Percentiles rank a stretch among this genome's conserved stretches.
Evolutionary conservation across 2,113 vertebrate species (phyloP).

Genomic region (Colaptes auratus): DNA sequence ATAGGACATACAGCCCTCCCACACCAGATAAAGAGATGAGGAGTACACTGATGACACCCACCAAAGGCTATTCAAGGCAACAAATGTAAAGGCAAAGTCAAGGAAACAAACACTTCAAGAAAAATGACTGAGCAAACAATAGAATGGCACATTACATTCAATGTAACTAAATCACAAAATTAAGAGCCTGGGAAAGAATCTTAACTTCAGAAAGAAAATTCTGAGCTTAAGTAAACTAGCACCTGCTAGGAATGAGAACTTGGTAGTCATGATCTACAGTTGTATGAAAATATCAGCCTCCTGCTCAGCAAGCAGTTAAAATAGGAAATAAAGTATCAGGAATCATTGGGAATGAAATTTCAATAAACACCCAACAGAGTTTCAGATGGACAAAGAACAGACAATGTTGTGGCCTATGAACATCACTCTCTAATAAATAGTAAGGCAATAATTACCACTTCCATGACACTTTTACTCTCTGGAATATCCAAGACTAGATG

Average conservation of each 20-base stretch:
- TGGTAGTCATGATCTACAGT: background rate
- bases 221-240: background rate
- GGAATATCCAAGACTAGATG: background rate
- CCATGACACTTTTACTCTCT: background rate
- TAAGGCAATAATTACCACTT: background rate
- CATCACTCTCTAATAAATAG: background rate
- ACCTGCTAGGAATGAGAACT: background rate
- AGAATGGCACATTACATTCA: background rate
- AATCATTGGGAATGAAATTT: background rate
- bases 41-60: background rate
- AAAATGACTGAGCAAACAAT: background rate
- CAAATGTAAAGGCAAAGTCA: background rate
- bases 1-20: background rate
- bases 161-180: background rate
- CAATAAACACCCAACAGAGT: background rate
- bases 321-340: background rate
- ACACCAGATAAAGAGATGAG: background rate
- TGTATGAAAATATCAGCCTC: background rate
- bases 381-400: background rate
- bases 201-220: background rate
- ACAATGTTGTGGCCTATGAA: fast-evolving
- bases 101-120: background rate
- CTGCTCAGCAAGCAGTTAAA: background rate
- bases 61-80: background rate
- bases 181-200: background rate